Base-by-base conservation (phyloP, 2,113 vertebrate species). In the Cyrtonyx montezumae region DNA sequence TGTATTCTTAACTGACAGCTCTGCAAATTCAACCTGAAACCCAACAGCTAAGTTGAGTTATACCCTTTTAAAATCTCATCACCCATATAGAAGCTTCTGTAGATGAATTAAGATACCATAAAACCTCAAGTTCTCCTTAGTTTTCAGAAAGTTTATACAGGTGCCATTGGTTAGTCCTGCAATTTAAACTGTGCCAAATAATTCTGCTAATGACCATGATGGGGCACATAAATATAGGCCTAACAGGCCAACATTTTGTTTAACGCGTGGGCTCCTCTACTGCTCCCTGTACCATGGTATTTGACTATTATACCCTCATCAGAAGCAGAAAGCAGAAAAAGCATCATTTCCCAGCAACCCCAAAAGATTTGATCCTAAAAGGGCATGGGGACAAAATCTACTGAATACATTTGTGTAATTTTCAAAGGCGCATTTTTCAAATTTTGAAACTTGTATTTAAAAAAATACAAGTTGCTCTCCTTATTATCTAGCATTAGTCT, bases 321-420 rank as follows among this genome's bases (percentile, higher is more conserved):
- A 66, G 32, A 51, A 42, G 32, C 6, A 53, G 36, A 79, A 63
- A 53, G 18, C 30, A 34, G 76, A 65, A 53, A 65, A 56, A 34
- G 0, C 1, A 3, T 18, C 0, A 13, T 76, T 81, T 87, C n/a
- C 20, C 9, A 45, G 42, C 32, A 80, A 13, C 5, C 10, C 5
- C 14, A 61, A 12, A 5, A 79, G 74, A 87, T 32, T 32, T 23
- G 36, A 45, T 58, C 56, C 59, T 69, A 70, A 70, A 82, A 65
- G 23, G 7, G 36, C 8, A 49, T 1, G 7, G 22, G 16, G 12
- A 45, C 18, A 68, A 82, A 15, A 4, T 59, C 40, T 42, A 7
- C 7, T 81, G 32, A 40, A 6, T 59, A n/a, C 1, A 2, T 19
- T n/a, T 9, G 3, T n/a, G 2, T 42, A 79, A 71, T 15, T 37